phyloP scores from a whole-genome alignment of 2,797 vertebrate species.

The Sebastes paucispinis region DNA sequence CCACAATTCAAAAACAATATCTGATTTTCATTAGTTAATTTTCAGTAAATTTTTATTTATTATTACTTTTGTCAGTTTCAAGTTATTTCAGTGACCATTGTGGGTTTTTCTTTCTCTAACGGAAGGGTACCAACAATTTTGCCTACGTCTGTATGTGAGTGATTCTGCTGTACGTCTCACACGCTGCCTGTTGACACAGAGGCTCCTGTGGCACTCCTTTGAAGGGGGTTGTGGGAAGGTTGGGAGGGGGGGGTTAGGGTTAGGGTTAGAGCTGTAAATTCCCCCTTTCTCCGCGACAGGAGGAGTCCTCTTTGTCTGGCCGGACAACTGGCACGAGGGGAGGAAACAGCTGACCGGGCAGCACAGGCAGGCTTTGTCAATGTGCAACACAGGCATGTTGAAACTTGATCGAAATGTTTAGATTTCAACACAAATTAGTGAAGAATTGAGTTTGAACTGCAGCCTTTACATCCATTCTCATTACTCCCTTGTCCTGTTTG shows the following conservation, averaged over 20 bases:
- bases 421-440: background rate
- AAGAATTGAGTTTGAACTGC: background rate
- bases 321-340: conserved; percentile 74
- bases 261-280: conserved; percentile 44
- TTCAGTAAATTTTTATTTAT: too few relatives aligned
- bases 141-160: too few relatives aligned
- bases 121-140: too few relatives aligned
- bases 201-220: conserved; percentile 50
- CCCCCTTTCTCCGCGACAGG: conserved; percentile 40
- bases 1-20: too few relatives aligned
- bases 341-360: conserved; percentile 73
- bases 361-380: conserved; percentile 13
- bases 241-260: background rate
- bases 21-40: too few relatives aligned
- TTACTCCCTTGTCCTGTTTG: background rate
- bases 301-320: conserved; percentile 67
- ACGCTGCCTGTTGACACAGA: conserved; percentile 61
- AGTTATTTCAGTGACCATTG: too few relatives aligned
- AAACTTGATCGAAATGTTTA: background rate
- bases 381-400: background rate
- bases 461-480: background rate
- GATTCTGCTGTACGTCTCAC: background rate
- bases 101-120: too few relatives aligned
- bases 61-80: too few relatives aligned
- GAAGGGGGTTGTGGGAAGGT: conserved; percentile 46